A percentile compares a stretch with the other conserved stretches of the same genome.
phyloP scores from a whole-genome alignment of 1,140 invertebrate genomes.

The Formica selysi region DNA sequence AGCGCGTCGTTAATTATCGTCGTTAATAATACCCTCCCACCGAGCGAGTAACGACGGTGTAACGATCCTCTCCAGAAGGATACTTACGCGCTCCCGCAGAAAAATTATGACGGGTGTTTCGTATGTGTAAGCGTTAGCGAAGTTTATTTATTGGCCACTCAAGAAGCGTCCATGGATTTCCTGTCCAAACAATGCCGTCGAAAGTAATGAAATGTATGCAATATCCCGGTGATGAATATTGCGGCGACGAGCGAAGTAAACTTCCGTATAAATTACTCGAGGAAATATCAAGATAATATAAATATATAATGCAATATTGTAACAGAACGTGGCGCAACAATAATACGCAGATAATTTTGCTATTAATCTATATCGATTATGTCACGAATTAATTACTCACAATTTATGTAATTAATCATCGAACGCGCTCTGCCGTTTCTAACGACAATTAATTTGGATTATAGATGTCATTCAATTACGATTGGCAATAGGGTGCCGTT shows the following conservation, averaged over 20 bases:
- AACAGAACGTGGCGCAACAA: neutral
- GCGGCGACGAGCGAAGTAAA: conserved; percentile 11
- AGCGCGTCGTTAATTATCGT: conserved; percentile 68
- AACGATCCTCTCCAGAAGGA: conserved; percentile 30
- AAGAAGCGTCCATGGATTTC: conserved; percentile 21
- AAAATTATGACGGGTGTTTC: conserved; percentile 11
- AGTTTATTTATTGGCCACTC: conserved; percentile 46
- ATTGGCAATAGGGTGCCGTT: conserved; percentile 42
- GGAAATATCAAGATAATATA: conserved; percentile 21
- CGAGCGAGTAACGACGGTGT: neutral
- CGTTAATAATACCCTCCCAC: conserved; percentile 51
- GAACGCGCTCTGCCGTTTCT: neutral
- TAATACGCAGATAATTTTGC: neutral
- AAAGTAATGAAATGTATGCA: neutral
- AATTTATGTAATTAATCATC: conserved; percentile 47
- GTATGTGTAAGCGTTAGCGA: neutral
- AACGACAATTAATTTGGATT: conserved; percentile 55
- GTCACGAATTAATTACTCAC: conserved; percentile 21
- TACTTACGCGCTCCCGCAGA: neutral
- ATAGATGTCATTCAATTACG: conserved; percentile 47
- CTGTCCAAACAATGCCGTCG: conserved; percentile 27
- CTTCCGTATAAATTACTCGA: conserved; percentile 30
- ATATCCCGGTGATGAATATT: neutral
- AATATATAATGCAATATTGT: neutral
- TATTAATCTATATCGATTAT: conserved; percentile 4